Conservation (phyloP, 1,140 invertebrate species). For the Aleiodes sp. region DNA sequence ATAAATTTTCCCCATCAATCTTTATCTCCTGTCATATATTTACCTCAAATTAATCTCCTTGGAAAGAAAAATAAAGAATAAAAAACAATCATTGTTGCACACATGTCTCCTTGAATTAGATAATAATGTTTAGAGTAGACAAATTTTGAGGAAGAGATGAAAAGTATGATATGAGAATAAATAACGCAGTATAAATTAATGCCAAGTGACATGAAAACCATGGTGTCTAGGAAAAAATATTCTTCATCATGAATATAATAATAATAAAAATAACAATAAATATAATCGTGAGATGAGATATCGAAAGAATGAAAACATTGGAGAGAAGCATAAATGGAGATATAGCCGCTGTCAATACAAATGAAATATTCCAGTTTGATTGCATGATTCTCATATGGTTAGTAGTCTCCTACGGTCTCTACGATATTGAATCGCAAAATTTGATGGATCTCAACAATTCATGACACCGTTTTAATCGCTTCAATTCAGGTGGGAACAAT, state of each 20-base stretch:
- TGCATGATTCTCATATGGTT: constrained; percentile 2
- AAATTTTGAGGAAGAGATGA: constrained; percentile 20
- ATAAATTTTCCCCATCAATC: too few relatives aligned
- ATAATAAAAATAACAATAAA: too few relatives aligned
- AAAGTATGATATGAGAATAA: background rate
- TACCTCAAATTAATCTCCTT: too few relatives aligned
- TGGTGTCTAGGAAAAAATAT: too few relatives aligned
- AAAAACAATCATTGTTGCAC: constrained; percentile 2
- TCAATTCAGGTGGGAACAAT: background rate
- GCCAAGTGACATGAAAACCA: too few relatives aligned
- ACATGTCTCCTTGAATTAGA: background rate
- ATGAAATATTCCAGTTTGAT: constrained; percentile 12
- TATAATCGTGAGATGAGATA: too few relatives aligned
- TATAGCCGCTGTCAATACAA: constrained; percentile 28
- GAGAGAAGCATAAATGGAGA: background rate
- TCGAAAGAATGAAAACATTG: too few relatives aligned
- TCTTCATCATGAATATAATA: too few relatives aligned
- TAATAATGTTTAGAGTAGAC: constrained; percentile 18
- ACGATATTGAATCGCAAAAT: constrained; percentile 7
- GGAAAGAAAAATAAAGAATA: constrained; percentile 28
- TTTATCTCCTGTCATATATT: too few relatives aligned
- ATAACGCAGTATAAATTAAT: constrained; percentile 15
- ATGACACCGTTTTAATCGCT: background rate
- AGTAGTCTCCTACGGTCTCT: background rate
- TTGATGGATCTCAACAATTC: background rate